These are phyloP conservation scores for Lepilemur ruficaudatus DNA, from an alignment of 2,797 vertebrate genomes.

Conservation along the genomic window DNA sequence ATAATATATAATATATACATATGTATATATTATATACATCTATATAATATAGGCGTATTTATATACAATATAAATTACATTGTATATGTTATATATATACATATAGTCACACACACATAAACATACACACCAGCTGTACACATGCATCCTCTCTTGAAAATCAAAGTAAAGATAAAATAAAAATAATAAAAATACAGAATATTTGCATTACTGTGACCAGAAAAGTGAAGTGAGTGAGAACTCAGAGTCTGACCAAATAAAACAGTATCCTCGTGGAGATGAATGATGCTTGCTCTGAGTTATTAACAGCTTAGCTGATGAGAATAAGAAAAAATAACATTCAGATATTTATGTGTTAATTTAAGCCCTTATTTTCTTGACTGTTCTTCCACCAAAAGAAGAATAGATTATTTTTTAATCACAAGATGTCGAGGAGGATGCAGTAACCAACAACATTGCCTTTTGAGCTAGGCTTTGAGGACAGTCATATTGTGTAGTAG, in stretches of 20 bases:
- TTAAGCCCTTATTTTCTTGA: not conserved
- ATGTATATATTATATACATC: too few species aligned
- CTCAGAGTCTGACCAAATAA: not conserved
- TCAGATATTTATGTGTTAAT: not conserved
- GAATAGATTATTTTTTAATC: not conserved
- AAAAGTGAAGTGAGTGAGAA: not conserved
- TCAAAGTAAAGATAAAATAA: not conserved
- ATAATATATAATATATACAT: too few species aligned
- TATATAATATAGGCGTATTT: not conserved
- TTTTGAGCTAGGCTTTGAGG: not conserved
- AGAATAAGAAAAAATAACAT: not conserved
- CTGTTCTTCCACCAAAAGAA: not conserved
- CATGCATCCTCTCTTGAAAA: not conserved
- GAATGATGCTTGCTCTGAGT: not conserved
- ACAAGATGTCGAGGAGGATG: not conserved
- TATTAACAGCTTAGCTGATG: not conserved
- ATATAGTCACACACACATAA: not conserved
- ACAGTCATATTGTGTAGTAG: accelerated
- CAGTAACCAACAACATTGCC: not conserved
- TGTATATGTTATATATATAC: not conserved
- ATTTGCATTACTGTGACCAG: not conserved
- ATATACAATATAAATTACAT: too few species aligned
- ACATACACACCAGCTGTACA: not conserved
- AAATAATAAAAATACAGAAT: not conserved
- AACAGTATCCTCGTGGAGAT: not conserved